These are phyloP conservation scores for Caenorhabditis sulstoni DNA, from an alignment of 2,888 invertebrate species.

Conservation along the genomic window DNA sequence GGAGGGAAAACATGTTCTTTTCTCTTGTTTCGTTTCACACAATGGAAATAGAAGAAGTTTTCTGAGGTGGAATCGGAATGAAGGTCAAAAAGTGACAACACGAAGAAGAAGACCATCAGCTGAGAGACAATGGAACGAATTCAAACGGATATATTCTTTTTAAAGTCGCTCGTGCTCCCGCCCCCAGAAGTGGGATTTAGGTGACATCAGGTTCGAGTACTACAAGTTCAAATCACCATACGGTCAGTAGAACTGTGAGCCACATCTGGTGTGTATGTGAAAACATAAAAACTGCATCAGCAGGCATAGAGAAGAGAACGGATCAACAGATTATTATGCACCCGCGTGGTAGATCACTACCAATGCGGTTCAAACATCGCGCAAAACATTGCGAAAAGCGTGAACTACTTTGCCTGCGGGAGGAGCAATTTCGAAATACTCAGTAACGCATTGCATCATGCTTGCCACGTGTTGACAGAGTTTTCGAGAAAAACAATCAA, in stretches of 20 bases:
- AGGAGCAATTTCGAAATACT: neutral
- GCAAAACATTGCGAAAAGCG: neutral
- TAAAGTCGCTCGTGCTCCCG: neutral
- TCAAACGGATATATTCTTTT: neutral
- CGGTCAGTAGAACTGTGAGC: slow-evolving; percentile 21
- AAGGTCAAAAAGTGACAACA: slow-evolving; percentile 15
- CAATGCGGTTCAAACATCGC: slow-evolving; percentile 8
- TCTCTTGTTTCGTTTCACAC: neutral
- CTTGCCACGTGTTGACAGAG: too few species aligned
- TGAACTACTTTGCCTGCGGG: neutral
- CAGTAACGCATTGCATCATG: too few species aligned
- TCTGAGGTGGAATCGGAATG: neutral
- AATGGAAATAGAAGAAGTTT: slow-evolving; percentile 2
- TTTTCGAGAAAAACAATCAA: too few species aligned
- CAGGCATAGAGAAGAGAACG: neutral
- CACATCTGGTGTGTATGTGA: neutral
- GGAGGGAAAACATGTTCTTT: slow-evolving; percentile 32
- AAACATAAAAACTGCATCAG: neutral
- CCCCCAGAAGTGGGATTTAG: slow-evolving; percentile 17
- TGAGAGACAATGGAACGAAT: neutral
- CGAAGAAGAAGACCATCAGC: neutral
- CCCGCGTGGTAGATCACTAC: too few species aligned
- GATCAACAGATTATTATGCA: slow-evolving; percentile 29
- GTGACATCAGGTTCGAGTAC: slow-evolving; percentile 3
- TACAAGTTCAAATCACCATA: slow-evolving; percentile 45